Percentiles rank a stretch among this genome's conserved stretches.
Conservation (phyloP, 2,797 vertebrate genomes). For the Myiothlypis coronata region DNA sequence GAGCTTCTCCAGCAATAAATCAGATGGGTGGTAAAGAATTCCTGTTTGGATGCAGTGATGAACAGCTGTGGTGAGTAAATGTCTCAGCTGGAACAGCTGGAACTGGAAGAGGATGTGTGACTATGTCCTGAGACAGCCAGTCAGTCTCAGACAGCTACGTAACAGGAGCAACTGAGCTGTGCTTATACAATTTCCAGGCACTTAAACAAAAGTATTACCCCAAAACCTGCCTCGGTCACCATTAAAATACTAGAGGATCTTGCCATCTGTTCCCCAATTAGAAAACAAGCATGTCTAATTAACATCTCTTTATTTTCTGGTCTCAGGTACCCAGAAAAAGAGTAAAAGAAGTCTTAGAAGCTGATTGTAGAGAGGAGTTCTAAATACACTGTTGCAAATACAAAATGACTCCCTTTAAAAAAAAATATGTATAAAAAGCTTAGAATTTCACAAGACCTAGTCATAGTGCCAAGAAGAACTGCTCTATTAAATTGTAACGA, state of each 20-base stretch:
- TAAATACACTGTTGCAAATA: neutral
- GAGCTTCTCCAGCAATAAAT: neutral
- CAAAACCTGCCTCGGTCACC: neutral
- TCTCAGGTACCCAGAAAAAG: neutral
- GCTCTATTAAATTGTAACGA: neutral
- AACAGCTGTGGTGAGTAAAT: neutral
- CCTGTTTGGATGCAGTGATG: neutral
- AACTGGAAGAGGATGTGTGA: neutral
- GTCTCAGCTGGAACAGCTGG: conserved; percentile 7
- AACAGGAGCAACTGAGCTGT: neutral
- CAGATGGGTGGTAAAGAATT: neutral
- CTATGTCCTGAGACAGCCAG: neutral
- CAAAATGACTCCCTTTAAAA: neutral
- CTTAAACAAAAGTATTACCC: neutral
- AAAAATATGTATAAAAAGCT: neutral
- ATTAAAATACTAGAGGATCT: neutral
- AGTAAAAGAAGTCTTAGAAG: neutral
- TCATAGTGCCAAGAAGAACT: neutral
- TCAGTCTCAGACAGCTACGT: neutral
- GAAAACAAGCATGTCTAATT: neutral
- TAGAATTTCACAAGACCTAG: neutral
- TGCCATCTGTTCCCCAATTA: neutral
- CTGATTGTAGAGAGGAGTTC: neutral
- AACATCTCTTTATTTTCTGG: neutral
- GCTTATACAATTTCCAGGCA: neutral